Evolutionary conservation across 2,888 invertebrate species (phyloP).

Genomic region (Hyposoter didymator): DNA sequence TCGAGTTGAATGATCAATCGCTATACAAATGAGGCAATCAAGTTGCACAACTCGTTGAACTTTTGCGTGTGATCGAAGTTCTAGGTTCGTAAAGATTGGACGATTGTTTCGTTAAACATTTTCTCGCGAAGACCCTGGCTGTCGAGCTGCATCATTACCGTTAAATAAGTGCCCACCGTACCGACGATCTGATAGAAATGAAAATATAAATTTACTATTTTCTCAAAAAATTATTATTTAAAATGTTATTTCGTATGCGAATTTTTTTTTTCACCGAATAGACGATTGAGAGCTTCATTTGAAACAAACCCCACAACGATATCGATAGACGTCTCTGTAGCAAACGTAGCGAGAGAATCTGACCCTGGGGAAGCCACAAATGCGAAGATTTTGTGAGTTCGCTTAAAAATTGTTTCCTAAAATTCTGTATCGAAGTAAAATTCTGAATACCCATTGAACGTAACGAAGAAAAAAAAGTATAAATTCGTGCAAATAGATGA

Average conservation of each 20-base stretch:
- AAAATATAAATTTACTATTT: not conserved
- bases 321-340: constrained; percentile 61
- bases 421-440: too few relatives aligned
- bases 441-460: too few relatives aligned
- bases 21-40: not conserved
- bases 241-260: not conserved
- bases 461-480: not conserved
- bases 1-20: not conserved
- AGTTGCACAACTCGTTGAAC: not conserved
- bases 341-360: constrained; percentile 64
- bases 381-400: not conserved
- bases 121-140: constrained; percentile 17
- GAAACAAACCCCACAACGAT: constrained; percentile 61
- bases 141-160: constrained; percentile 67
- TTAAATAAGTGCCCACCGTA: constrained; percentile 62
- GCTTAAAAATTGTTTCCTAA: not conserved
- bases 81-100: constrained; percentile 3
- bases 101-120: not conserved
- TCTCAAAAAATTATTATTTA: not conserved
- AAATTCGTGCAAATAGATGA: not conserved
- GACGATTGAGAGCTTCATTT: constrained; percentile 56
- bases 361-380: constrained; percentile 37
- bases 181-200: constrained; percentile 57
- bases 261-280: constrained; percentile 53
- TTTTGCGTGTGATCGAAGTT: not conserved